Evolutionary conservation across 2,888 invertebrate species (phyloP).

Genomic region (Arctia plantaginis): DNA sequence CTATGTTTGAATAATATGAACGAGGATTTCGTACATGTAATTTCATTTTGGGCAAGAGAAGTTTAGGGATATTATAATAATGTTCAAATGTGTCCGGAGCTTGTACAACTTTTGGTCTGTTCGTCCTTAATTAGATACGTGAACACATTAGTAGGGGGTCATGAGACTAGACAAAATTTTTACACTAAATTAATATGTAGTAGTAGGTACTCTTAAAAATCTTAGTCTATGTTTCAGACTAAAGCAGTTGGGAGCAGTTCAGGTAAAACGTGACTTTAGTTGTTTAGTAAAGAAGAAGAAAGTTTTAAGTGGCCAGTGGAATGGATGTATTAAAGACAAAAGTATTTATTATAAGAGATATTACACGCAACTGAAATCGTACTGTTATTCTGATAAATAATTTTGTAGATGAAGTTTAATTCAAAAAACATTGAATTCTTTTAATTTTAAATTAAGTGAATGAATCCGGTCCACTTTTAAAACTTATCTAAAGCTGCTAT

Average conservation of each 20-base stretch:
- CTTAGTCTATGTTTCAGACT: slow-evolving; percentile 38
- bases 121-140: slow-evolving; percentile 58
- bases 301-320: slow-evolving; percentile 18
- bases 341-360: not conserved
- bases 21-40: slow-evolving; percentile 58
- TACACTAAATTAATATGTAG: slow-evolving; percentile 49
- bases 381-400: not conserved
- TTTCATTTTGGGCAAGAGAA: slow-evolving; percentile 62
- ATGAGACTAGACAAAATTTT: slow-evolving; percentile 49
- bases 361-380: not conserved
- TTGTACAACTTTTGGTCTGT: slow-evolving; percentile 59
- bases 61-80: slow-evolving; percentile 71
- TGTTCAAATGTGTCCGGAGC: slow-evolving; percentile 62
- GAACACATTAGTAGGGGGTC: slow-evolving; percentile 59
- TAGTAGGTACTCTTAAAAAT: slow-evolving; percentile 44
- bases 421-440: not conserved
- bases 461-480: not conserved
- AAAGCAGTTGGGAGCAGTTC: slow-evolving; percentile 48
- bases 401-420: not conserved
- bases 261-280: slow-evolving; percentile 31
- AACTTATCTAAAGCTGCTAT: not conserved
- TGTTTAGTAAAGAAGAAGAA: not conserved
- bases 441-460: not conserved
- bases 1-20: slow-evolving; percentile 46
- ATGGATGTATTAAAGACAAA: not conserved